Base-by-base conservation (phyloP, 2,797 vertebrate genomes). In the Paguma larvata region DNA sequence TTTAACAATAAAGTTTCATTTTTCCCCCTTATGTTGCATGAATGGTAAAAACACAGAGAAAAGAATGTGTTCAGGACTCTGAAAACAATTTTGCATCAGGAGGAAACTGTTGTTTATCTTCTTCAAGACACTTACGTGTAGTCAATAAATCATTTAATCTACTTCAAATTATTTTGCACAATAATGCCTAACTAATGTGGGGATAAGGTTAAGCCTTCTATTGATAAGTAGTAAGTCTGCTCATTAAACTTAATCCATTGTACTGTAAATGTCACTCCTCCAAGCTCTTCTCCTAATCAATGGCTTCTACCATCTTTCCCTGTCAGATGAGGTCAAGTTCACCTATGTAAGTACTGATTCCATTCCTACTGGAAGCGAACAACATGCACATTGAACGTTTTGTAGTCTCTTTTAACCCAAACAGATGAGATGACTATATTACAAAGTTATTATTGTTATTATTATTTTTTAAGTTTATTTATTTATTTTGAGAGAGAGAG, bases 111-210 rank as follows among this genome's bases (percentile, higher is more conserved):
- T 94, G 59, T 1, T 13, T 78, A 30, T 89, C 38, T 97, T 98
- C 21, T 91, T 94, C n/a, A n/a, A 97, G 80, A 73, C 63, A 90
- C 15, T 96, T 96, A 67, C 85, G 38, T 85, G 21, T 79, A 65
- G 70, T 97, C 91, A 98, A 98, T 96, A 98, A 98, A 97, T 97
- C 80, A 95, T 96, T 97, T 95, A 97, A 95, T 97, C 91, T 96
- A 96, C 77, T 96, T 96, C 96, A 98, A 94, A 79, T 98, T 98
- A 97, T 98, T 98, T 97, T 96, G 75, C 94, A 93, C 95, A 98
- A 94, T 75, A 98, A 94, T 96, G 65, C 3, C 38, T 82, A 89
- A 97, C 15, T 85, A 98, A 97, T 86, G 72, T 6, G n/a, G 25
- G 38, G 62, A 94, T 94, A 89, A 38, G 32, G 53, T 95, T 98